Percentiles rank a stretch among this genome's conserved stretches.
Conservation (phyloP, 2,888 invertebrate genomes). For the Liopterus haemorrhoidalis region DNA sequence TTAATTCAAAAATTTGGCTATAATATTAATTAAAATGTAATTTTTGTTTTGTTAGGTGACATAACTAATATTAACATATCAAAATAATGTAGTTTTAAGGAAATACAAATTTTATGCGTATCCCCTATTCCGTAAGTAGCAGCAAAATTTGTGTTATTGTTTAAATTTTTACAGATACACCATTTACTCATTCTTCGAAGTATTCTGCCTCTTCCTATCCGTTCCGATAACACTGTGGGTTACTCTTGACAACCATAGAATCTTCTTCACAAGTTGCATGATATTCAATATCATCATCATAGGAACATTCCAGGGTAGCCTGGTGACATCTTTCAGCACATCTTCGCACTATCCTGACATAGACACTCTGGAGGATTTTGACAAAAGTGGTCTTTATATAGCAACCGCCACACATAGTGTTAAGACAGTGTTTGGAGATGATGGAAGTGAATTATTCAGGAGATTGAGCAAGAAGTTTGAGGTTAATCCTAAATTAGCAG, state of each 20-base stretch:
- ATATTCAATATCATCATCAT: conserved; percentile 43
- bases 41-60: too few species aligned
- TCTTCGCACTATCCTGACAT: conserved; percentile 46
- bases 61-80: too few species aligned
- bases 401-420: conserved; percentile 39
- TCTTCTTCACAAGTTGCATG: conserved; percentile 39
- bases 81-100: too few species aligned
- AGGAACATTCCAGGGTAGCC: conserved; percentile 44
- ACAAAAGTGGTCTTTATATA: conserved; percentile 42
- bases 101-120: too few species aligned
- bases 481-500: conserved; percentile 1
- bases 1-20: too few species aligned
- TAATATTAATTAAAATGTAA: too few species aligned
- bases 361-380: conserved; percentile 44
- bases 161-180: too few species aligned
- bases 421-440: conserved; percentile 39
- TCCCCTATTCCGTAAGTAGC: too few species aligned
- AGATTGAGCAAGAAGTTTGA: conserved; percentile 9
- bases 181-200: conserved; percentile 7
- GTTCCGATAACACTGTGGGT: conserved; percentile 12
- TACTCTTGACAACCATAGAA: conserved; percentile 26
- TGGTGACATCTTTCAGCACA: conserved; percentile 46
- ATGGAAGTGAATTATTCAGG: conserved; percentile 24
- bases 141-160: too few species aligned
- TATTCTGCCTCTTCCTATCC: conserved; percentile 17